Evolutionary conservation across 2,113 vertebrate species (phyloP), one percentile per base, ranked within the genome.

Genomic region (Rhineura floridana): DNA sequence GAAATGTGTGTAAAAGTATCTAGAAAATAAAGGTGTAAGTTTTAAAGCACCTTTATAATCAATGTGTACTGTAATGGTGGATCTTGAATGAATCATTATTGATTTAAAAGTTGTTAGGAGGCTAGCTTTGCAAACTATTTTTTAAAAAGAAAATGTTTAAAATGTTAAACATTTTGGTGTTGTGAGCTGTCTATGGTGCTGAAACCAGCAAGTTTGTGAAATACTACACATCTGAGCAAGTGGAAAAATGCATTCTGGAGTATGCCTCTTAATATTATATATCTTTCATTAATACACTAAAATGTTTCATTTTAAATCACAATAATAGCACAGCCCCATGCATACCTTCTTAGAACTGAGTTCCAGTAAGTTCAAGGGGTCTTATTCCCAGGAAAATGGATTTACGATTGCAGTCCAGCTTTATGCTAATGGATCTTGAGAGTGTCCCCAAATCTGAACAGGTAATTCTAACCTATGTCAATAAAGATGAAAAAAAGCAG

Each of bases 1-100:
- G 89, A 90, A 85, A 94, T 93, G 65, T 81, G 76, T 93, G 88
- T 93, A 93, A 95, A 95, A 50, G 25, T 77, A 25, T 39, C 69
- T 69, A 33, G 67, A 69, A 69, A 69, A 69, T 72, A 36, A 72
- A 72, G 69, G 23, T 65, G 63, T 69, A 33, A 6, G 6, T 62
- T 72, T 81, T 36, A 67, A 39, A 69, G 15, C 48, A 33, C 12
- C 5, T 33, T 48, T 30, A 15, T 83, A 28, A 3, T n/a, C 28
- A 30, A 81, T 91, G 86, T 83, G 81, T 91, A 62, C 6, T 36
- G 44, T 59, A 62, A 67, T 80, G 13, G 75, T 81, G 50, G 80
- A 62, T 81, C n/a, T 80, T 84, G 82, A 84, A 81, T 33, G 87
- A 83, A 21, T 17, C 89, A 87, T 85, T 13, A 86, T 92, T 87